Percentiles rank a stretch among this genome's conserved stretches.
Evolutionary conservation across 2,113 vertebrate genomes (phyloP).

Genomic region (Tupaia chinensis): DNA sequence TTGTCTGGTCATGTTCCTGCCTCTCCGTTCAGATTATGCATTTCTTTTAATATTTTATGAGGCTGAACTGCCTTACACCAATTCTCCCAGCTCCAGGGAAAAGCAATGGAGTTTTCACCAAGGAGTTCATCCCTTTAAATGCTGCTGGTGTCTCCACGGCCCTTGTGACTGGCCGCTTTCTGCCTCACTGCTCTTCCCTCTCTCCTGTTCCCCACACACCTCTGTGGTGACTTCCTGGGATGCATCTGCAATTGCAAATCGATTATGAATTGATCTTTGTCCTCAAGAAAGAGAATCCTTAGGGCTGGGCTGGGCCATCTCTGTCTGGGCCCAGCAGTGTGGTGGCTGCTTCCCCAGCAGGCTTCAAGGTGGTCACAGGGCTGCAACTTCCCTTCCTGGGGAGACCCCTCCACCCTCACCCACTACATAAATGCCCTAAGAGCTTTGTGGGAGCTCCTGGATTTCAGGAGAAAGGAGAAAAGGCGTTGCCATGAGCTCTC

Average conservation of each 20-base stretch:
- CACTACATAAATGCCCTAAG: not conserved
- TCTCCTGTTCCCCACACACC: not conserved
- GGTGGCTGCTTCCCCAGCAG: not conserved
- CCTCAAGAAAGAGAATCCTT: not conserved
- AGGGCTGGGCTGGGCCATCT: not conserved
- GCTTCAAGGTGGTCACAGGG: not conserved
- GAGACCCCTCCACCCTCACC: not conserved
- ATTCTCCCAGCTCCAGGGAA: constrained; percentile 15
- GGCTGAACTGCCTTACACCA: constrained; percentile 59
- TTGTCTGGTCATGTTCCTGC: constrained; percentile 50
- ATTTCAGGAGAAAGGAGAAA: not conserved
- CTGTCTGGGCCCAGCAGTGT: not conserved
- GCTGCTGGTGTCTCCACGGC: not conserved
- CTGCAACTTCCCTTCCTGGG: not conserved
- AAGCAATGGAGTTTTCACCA: constrained; percentile 30
- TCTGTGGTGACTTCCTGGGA: not conserved
- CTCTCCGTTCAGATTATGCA: constrained; percentile 54
- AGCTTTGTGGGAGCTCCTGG: not conserved
- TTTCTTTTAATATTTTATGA: constrained; percentile 76
- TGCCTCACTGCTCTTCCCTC: not conserved
- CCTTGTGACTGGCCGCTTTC: not conserved
- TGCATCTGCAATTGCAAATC: not conserved
- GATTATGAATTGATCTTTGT: constrained; percentile 41
- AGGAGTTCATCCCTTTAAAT: constrained; percentile 14
- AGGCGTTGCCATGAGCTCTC: not conserved